Evolutionary conservation across 2,888 invertebrate species (phyloP), one percentile per base, ranked within the genome.

Genomic region (Dendrolimus pini): DNA sequence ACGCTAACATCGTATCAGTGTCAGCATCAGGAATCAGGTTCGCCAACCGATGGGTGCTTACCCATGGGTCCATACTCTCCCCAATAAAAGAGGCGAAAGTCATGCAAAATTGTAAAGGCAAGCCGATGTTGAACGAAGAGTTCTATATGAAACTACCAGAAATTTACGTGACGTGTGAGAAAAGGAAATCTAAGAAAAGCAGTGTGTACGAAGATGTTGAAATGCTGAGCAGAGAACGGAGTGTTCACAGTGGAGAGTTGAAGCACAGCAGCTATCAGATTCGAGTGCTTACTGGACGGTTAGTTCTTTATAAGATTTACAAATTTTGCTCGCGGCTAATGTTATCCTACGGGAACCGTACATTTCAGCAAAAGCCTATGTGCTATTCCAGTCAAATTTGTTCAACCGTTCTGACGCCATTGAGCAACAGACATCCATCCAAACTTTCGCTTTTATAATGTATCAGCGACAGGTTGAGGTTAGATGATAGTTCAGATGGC

Each of bases 11-110:
- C 65, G 74, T 89, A 13, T 90, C 86, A 0, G 89, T 89, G 6
- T 85, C 92, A 1, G 85, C 90, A 1, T 92, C 92, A 3, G 92
- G 92, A 14, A 88, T 92, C 64, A 83, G 82, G 61, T 92, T 92
- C 74, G 83, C 85, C 55, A 75, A 85, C n/a, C 78, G 91, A 18
- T 92, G 92, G 91, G 86, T 92, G 42, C 75, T 92, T 7, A 90
- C 92, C 0, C 92, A 92, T 64, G 92, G 92, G 3, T 89, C 90
- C 41, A 82, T 92, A 10, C 76, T 92, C 13, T 85, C 86, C 0
- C 84, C 91, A 0, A 64, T 88, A n/a, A 82, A 88, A 64, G 85
- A 89, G 52, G 88, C 85, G 1, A 75, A 79, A 41, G 69, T 81
- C 7, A 80, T 89, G n/a, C 77, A 82, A 59, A 78, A 83, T 54